A percentile compares a stretch with the other conserved stretches of the same genome.
Evolutionary conservation across 1,140 invertebrate genomes (phyloP).

Genomic region (Rhizoglyphus robini): DNA sequence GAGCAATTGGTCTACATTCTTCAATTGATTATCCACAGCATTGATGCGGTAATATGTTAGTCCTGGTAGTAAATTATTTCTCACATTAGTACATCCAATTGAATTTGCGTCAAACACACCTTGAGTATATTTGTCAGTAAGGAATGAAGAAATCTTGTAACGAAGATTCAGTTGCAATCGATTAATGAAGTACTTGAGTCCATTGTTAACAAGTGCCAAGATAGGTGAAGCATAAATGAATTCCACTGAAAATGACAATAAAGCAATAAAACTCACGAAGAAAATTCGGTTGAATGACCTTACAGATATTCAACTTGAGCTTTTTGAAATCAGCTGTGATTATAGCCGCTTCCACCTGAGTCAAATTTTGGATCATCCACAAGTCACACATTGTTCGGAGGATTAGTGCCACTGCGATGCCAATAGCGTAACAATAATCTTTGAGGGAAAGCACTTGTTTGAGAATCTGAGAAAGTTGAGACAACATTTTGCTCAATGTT

Average conservation of each 20-base stretch:
- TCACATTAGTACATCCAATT: no score
- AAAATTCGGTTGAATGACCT: neutral
- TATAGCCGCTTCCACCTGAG: conserved; percentile 84
- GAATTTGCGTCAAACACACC: no score
- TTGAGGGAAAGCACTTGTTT: neutral
- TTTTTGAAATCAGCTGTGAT: conserved; percentile 60
- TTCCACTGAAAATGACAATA: conserved; percentile 24
- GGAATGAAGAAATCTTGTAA: conserved; percentile 66
- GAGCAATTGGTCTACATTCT: conserved; percentile 88
- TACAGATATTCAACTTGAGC: conserved; percentile 59
- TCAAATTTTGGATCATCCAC: conserved; percentile 89
- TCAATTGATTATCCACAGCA: conserved; percentile 82
- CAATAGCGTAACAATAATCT: neutral
- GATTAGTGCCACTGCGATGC: conserved; percentile 59
- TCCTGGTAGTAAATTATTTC: no score
- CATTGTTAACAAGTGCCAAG: conserved; percentile 25
- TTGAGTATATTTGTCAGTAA: conserved; percentile 81
- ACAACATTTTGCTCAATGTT: neutral
- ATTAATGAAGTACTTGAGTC: conserved; percentile 42
- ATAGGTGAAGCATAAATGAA: conserved; percentile 34
- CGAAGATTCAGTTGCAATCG: conserved; percentile 80
- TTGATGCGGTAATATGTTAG: conserved; percentile 96
- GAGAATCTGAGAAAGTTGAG: neutral
- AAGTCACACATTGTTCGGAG: conserved; percentile 84
- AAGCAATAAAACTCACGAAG: neutral